These are phyloP conservation scores for Oncorhynchus keta DNA, from an alignment of 2,113 vertebrate species.

Conservation along the genomic window DNA sequence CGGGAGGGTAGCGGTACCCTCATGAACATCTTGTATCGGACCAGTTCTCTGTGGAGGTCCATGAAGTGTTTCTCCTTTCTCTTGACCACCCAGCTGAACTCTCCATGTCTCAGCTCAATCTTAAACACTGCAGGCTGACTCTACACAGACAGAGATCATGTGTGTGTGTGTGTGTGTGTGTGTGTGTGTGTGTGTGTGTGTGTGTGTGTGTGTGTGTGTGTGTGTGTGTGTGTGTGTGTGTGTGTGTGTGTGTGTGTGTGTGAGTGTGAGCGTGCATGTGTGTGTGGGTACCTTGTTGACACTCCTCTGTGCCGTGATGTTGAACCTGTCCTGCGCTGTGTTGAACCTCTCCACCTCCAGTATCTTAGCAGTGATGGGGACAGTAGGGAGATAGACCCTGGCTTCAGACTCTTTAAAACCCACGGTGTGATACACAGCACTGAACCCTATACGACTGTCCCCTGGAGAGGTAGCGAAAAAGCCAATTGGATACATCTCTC, in stretches of 20 bases:
- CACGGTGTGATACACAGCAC: slow-evolving; percentile 83
- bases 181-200: not conserved
- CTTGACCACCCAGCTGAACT: slow-evolving; percentile 93
- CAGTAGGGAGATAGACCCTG: slow-evolving; percentile 79
- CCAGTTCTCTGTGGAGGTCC: slow-evolving; percentile 92
- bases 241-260: not conserved
- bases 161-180: not conserved
- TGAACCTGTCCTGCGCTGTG: slow-evolving; percentile 76
- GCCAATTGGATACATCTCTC: not conserved
- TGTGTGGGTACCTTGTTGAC: slow-evolving; percentile 69
- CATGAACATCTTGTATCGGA: slow-evolving; percentile 93
- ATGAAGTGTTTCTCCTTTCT: slow-evolving; percentile 96
- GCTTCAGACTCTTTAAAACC: slow-evolving; percentile 85
- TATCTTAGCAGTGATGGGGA: slow-evolving; percentile 83
- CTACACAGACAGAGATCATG: slow-evolving; percentile 55
- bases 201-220: not conserved
- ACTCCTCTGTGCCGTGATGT: slow-evolving; percentile 66
- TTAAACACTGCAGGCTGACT: slow-evolving; percentile 86
- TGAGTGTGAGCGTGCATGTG: not conserved
- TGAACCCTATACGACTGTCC: slow-evolving; percentile 80
- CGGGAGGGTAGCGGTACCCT: slow-evolving; percentile 91
- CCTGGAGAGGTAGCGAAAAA: slow-evolving; percentile 59
- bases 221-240: not conserved
- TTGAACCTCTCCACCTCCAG: slow-evolving; percentile 92
- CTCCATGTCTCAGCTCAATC: slow-evolving; percentile 91